Evolutionary conservation across 2,113 vertebrate genomes (phyloP).

Genomic region (Sceloporus tristichus): DNA sequence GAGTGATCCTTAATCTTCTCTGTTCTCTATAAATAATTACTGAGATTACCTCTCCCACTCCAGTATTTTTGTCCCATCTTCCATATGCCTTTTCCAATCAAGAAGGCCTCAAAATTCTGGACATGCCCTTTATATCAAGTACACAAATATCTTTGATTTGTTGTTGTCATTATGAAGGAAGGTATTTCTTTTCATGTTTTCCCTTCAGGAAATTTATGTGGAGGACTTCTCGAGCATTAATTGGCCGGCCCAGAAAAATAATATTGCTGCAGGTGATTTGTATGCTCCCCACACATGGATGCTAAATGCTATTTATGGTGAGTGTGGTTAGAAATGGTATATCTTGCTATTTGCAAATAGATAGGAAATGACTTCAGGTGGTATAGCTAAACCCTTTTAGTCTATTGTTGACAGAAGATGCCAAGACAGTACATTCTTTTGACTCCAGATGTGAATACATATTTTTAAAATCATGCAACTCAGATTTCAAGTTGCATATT

Average conservation of each 20-base stretch:
- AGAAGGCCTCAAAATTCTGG: too few species aligned
- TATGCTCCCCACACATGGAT: not conserved
- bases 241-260: not conserved
- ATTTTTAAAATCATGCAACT: not conserved
- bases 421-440: not conserved
- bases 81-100: too few species aligned
- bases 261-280: not conserved
- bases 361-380: not conserved
- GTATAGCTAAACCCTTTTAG: not conserved
- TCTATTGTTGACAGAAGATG: not conserved
- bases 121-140: too few species aligned
- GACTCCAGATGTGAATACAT: not conserved
- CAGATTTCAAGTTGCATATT: not conserved
- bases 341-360: not conserved
- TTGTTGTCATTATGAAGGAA: too few species aligned
- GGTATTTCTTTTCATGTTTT: not conserved
- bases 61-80: too few species aligned
- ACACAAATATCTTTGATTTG: too few species aligned
- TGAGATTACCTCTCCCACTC: too few species aligned
- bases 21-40: not conserved
- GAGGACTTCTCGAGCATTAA: conserved; percentile 15
- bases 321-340: not conserved
- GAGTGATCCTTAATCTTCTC: not conserved
- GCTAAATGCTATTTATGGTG: not conserved
- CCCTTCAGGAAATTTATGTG: not conserved